A percentile compares a stretch with the other conserved stretches of the same genome.
Conservation (phyloP, 2,888 invertebrate species). For the Eupithecia subumbrata region DNA sequence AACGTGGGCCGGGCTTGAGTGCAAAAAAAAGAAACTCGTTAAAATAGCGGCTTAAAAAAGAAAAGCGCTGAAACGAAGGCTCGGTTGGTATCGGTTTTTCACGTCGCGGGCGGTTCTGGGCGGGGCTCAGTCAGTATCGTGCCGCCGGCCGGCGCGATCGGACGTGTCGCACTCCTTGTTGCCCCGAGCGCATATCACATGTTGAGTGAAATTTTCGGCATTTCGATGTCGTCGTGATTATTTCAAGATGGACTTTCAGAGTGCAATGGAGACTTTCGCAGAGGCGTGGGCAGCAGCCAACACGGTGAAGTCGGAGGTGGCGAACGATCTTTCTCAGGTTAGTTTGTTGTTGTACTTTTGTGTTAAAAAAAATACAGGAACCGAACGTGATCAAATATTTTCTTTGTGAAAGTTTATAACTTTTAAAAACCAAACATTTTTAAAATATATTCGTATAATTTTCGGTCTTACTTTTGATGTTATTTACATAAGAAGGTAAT, state of each 20-base stretch:
- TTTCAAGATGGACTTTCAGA: conserved; percentile 96
- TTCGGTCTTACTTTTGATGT: not conserved
- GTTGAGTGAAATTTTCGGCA: conserved; percentile 77
- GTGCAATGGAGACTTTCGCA: conserved; percentile 99
- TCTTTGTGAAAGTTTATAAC: not conserved
- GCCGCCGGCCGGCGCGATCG: conserved; percentile 85
- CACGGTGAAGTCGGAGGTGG: conserved; percentile 86
- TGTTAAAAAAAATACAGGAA: not conserved
- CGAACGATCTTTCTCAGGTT: conserved; percentile 87
- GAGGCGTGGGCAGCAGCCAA: conserved; percentile 98
- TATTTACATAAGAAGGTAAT: not conserved
- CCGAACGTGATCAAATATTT: not conserved
- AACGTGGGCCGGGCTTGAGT: conserved; percentile 79
- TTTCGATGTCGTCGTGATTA: conserved; percentile 80
- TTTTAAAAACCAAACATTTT: not conserved
- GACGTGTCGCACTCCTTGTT: conserved; percentile 62
- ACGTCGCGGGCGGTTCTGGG: conserved; percentile 79
- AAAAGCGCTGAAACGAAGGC: conserved; percentile 84
- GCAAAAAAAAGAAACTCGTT: conserved; percentile 77
- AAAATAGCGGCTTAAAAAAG: conserved; percentile 84
- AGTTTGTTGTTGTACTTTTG: conserved; percentile 53
- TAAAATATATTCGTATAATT: not conserved
- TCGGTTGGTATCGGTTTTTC: conserved; percentile 83
- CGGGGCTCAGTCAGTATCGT: conserved; percentile 84
- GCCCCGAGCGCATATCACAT: conserved; percentile 63